Percentiles rank a stretch among this genome's conserved stretches.
These are phyloP conservation scores for Auanema freiburgensis DNA, from an alignment of 2,888 invertebrate species.

Conservation along the genomic window DNA sequence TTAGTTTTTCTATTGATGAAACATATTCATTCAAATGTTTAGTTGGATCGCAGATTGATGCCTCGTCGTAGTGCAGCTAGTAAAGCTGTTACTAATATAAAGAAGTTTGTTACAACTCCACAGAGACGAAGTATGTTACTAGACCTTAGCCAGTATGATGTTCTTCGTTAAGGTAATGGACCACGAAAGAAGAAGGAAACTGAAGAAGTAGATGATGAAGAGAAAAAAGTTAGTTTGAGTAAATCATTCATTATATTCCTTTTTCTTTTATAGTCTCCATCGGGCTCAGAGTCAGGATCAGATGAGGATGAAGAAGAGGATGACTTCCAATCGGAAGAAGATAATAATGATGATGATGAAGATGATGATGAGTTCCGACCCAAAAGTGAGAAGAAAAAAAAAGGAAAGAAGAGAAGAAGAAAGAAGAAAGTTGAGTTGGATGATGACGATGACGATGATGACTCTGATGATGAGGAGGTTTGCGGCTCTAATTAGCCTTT, in stretches of 20 bases:
- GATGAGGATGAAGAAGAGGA: constrained; percentile 34
- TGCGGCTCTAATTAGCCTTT: background rate
- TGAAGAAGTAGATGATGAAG: constrained; percentile 58
- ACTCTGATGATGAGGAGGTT: constrained; percentile 28
- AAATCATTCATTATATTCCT: constrained; percentile 1
- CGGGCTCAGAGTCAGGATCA: constrained; percentile 14
- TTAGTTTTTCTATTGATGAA: constrained; percentile 8
- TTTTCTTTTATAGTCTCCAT: background rate
- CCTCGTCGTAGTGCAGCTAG: constrained; percentile 53
- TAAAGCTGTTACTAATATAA: constrained; percentile 44
- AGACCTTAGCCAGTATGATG: background rate
- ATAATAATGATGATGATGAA: constrained; percentile 70
- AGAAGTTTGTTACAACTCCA: constrained; percentile 22
- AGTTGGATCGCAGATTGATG: constrained; percentile 52
- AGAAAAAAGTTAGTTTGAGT: constrained; percentile 1
- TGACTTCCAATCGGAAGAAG: constrained; percentile 68
- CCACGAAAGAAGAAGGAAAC: constrained; percentile 28
- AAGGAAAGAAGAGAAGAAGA: constrained; percentile 27
- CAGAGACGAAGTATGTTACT: constrained; percentile 4
- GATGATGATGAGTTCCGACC: constrained; percentile 69
- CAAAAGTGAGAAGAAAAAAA: constrained; percentile 19
- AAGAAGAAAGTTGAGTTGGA: constrained; percentile 36
- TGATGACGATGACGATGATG: constrained; percentile 34
- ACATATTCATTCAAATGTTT: constrained; percentile 1
- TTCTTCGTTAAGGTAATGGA: constrained; percentile 3